Conservation (phyloP, 2,113 vertebrate species). For the Labeo rohita region DNA sequence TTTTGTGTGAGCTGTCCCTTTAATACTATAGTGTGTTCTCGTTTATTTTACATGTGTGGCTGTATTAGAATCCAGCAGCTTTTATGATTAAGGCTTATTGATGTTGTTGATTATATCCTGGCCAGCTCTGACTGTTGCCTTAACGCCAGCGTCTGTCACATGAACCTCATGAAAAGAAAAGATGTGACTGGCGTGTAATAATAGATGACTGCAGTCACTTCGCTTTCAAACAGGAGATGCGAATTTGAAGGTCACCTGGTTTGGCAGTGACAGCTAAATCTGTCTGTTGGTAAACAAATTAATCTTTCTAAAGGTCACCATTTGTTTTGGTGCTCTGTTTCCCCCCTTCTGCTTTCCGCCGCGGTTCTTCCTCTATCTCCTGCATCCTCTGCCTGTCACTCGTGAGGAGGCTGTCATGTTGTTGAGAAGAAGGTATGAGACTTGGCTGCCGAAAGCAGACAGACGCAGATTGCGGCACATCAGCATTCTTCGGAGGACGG, state of each 20-base stretch:
- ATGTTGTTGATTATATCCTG: slow-evolving; percentile 71
- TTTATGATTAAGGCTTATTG: slow-evolving; percentile 64
- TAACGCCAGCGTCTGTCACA: slow-evolving; percentile 74
- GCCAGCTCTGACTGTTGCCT: slow-evolving; percentile 74
- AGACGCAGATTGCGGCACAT: slow-evolving; percentile 83
- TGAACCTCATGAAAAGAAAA: slow-evolving; percentile 79
- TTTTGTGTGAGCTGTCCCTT: not conserved
- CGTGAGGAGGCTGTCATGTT: slow-evolving; percentile 82
- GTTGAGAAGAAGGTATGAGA: slow-evolving; percentile 77
- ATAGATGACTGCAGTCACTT: slow-evolving; percentile 86
- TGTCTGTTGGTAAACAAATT: slow-evolving; percentile 92
- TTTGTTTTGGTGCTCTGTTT: slow-evolving; percentile 83
- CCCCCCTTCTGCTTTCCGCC: slow-evolving; percentile 15
- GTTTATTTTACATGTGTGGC: not conserved
- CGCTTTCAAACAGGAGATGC: slow-evolving; percentile 78
- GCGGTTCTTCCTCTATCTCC: slow-evolving; percentile 69
- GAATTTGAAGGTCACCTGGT: slow-evolving; percentile 89
- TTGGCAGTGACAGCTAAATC: slow-evolving; percentile 84
- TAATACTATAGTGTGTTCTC: not conserved
- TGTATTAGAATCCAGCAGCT: slow-evolving; percentile 50
- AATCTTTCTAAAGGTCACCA: slow-evolving; percentile 95
- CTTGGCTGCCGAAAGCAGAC: slow-evolving; percentile 77
- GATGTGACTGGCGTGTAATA: slow-evolving; percentile 80
- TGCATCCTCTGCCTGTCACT: slow-evolving; percentile 36
- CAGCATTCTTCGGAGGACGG: slow-evolving; percentile 89